Conservation (phyloP, 2,113 vertebrate species). For the Pampusana beccarii region DNA sequence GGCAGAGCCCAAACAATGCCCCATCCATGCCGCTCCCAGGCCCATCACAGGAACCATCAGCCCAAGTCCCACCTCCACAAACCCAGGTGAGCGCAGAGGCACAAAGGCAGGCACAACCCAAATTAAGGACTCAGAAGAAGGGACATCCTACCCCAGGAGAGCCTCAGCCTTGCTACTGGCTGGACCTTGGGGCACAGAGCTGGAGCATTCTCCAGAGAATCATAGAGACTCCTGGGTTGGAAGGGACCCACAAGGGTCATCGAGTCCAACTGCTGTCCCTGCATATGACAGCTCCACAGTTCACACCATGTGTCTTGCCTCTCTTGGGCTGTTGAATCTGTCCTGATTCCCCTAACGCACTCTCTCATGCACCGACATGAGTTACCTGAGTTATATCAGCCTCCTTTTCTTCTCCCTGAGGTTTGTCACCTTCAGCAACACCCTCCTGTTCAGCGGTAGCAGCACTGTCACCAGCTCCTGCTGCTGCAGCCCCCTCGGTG, state of each 20-base stretch:
- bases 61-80: neutral
- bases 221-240: too few species aligned
- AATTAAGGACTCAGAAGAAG: neutral
- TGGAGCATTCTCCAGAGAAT: neutral
- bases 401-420: constrained; percentile 62
- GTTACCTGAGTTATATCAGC: constrained; percentile 65
- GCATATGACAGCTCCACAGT: too few species aligned
- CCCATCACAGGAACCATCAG: neutral
- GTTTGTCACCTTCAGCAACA: constrained; percentile 49
- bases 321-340: accelerated
- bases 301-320: neutral
- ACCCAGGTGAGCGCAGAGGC: neutral
- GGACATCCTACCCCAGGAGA: neutral
- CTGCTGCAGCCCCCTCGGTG: neutral
- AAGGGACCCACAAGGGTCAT: too few species aligned
- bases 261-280: too few species aligned
- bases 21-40: neutral
- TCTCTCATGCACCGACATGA: neutral
- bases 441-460: neutral
- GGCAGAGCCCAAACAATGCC: neutral
- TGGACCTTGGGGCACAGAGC: neutral
- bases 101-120: neutral
- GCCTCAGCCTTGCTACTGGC: neutral
- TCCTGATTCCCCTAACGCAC: neutral
- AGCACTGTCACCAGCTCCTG: neutral